Base-by-base conservation (phyloP, 92 coral and sea anemone genomes). In the Isaurus tuberculatus region DNA sequence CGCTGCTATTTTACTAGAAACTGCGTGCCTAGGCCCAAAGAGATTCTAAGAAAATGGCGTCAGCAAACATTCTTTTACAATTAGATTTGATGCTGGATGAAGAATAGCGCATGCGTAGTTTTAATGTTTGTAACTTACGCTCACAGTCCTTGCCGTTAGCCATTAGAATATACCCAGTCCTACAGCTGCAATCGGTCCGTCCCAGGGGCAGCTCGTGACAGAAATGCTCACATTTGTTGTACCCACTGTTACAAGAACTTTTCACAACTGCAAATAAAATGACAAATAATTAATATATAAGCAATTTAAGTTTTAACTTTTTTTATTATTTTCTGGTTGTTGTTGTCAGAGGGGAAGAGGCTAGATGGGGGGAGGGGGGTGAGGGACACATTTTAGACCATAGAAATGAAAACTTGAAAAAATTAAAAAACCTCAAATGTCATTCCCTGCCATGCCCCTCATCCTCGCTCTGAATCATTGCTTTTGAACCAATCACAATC, bases 231-330 rank as follows among this genome's bases (percentile, higher is more conserved):
- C 99, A 97, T 68, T 89, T 91, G 60, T 89, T 87, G 86, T 94
- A 91, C 31, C 91, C 92, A 72, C 95, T 92, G 94, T 90, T 79
- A 53, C 99, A 97, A 30, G 99, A 97, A 31, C 86, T 94, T 46
- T 93, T 92, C 16, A 94, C 97, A 53, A 91, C 99, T 97, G 87
- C 4, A 15, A 40, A 61, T 63, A 34, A 63, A n/a, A 63, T 8
- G 36, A 26, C 26, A 63, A 7, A 9, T 20, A 63, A 63, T 11
- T 8, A 25, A 25, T 22, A 8, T 10, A 26, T 0, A 2, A 8
- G 31, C 27, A 72, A 23, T 0, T 13, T 0, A 30, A 23, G 14
- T 43, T 8, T 64, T 10, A 20, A 29, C 36, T 69, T 69, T 36
- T 6, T 15, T 8, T 28, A 14, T 65, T 2, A 1, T 17, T 9